Evolutionary conservation across 2,113 vertebrate genomes (phyloP).

Genomic region (Anser brachyrhynchus): DNA sequence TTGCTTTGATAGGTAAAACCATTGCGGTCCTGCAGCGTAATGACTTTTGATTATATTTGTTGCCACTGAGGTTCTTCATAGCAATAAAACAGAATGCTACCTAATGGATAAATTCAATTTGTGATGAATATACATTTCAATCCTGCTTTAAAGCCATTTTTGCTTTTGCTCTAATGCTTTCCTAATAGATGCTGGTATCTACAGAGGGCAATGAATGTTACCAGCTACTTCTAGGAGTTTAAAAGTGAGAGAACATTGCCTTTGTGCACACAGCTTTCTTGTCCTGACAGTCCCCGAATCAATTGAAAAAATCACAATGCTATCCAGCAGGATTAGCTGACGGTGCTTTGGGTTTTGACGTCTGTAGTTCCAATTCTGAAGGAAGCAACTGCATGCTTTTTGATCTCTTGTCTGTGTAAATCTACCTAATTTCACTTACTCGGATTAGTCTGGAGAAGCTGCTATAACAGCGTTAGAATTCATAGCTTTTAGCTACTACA

Average conservation of each 20-base stretch:
- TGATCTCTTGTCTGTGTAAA: background rate
- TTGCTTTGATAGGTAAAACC: background rate
- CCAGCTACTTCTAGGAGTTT: background rate
- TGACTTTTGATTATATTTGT: background rate
- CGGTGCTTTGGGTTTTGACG: background rate
- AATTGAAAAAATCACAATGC: background rate
- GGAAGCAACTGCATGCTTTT: background rate
- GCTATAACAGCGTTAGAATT: background rate
- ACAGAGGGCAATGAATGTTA: background rate
- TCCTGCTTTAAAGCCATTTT: background rate
- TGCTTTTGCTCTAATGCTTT: background rate
- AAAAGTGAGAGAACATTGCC: background rate
- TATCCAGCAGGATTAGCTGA: background rate
- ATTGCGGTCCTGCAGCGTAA: rapidly evolving
- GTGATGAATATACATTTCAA: background rate
- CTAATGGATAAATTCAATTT: conserved; percentile 1
- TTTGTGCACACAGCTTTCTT: background rate
- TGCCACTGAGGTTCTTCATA: background rate
- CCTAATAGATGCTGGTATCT: background rate
- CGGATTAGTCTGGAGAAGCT: background rate
- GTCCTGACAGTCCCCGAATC: background rate
- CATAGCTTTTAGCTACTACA: background rate
- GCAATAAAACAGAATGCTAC: background rate
- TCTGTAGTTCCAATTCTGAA: background rate
- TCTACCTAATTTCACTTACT: background rate